A percentile compares a stretch with the other conserved stretches of the same genome.
These are phyloP conservation scores for Scaptomyza flava DNA, from an alignment of 2,888 invertebrate species.

Conservation along the genomic window DNA sequence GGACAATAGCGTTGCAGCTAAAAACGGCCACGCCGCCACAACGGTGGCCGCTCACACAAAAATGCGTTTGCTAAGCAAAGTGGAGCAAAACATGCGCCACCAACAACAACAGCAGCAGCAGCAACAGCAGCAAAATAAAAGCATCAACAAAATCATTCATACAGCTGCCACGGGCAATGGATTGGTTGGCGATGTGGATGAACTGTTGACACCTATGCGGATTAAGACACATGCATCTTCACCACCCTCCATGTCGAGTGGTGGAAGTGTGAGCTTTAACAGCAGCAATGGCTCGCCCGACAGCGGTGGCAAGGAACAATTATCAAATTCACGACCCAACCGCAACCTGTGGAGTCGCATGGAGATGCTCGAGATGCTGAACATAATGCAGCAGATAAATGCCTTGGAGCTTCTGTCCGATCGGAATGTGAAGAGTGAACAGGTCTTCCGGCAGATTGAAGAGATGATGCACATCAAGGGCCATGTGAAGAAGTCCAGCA, in stretches of 20 bases:
- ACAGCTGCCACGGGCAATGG: slow-evolving; percentile 70
- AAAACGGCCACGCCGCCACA: slow-evolving; percentile 44
- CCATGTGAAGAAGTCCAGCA: slow-evolving; percentile 81
- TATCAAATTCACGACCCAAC: slow-evolving; percentile 70
- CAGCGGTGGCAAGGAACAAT: slow-evolving; percentile 24
- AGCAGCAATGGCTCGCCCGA: slow-evolving; percentile 5
- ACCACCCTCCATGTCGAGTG: slow-evolving; percentile 3
- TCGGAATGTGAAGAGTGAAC: slow-evolving; percentile 82
- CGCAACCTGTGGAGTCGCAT: slow-evolving; percentile 83
- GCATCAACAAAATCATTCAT: slow-evolving; percentile 66
- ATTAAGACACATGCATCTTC: slow-evolving; percentile 41
- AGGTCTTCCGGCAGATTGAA: slow-evolving; percentile 82
- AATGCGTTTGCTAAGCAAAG: slow-evolving; percentile 71
- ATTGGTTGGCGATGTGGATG: slow-evolving; percentile 76
- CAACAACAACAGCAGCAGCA: slow-evolving; percentile 43
- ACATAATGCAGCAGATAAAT: slow-evolving; percentile 81
- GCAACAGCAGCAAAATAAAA: slow-evolving; percentile 38
- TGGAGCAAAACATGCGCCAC: slow-evolving; percentile 76
- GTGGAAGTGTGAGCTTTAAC: slow-evolving; percentile 13
- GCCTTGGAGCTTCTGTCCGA: slow-evolving; percentile 81
- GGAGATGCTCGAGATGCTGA: slow-evolving; percentile 82
- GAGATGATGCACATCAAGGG: slow-evolving; percentile 81
- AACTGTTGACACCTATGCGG: slow-evolving; percentile 74
- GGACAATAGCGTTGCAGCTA: slow-evolving; percentile 37
- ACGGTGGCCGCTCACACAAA: slow-evolving; percentile 72